Conservation (phyloP, 92 coral and sea anemone genomes). For the Parazoanthus darwini region DNA sequence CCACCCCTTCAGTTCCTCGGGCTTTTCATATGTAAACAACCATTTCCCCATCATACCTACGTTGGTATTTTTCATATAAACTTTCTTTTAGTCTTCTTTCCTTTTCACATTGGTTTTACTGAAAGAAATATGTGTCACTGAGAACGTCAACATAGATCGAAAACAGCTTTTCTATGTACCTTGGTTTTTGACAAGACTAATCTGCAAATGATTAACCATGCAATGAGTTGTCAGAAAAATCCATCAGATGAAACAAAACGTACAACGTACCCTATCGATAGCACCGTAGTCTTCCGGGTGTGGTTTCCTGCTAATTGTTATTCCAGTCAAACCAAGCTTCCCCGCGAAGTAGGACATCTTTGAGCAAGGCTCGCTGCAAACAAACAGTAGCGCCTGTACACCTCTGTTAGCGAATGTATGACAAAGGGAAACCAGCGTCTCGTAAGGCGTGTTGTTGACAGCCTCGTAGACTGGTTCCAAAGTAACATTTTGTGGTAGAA, state of each 20-base stretch:
- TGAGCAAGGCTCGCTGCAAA: slow-evolving; percentile 30
- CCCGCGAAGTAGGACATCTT: slow-evolving; percentile 29
- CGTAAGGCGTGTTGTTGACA: slow-evolving; percentile 20
- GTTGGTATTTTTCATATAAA: too few species aligned
- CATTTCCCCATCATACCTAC: too few species aligned
- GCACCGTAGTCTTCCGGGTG: background rate
- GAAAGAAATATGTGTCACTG: too few species aligned
- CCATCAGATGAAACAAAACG: background rate
- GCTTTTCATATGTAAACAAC: too few species aligned
- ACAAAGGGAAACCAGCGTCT: slow-evolving; percentile 13
- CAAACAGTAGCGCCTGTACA: slow-evolving; percentile 22
- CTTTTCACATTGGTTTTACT: too few species aligned
- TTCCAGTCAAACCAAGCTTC: slow-evolving; percentile 27
- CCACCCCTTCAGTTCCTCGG: too few species aligned
- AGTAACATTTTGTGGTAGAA: slow-evolving; percentile 19
- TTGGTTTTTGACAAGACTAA: too few species aligned
- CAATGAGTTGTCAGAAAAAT: background rate
- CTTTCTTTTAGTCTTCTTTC: too few species aligned
- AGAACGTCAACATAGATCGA: too few species aligned
- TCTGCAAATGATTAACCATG: background rate
- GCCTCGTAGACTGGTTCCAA: slow-evolving; percentile 17
- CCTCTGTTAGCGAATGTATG: slow-evolving; percentile 14
- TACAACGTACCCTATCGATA: background rate
- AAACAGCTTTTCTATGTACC: too few species aligned
- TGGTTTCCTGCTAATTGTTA: slow-evolving; percentile 14